These are phyloP conservation scores for Pyxicephalus adspersus DNA, from an alignment of 2,113 vertebrate species.

Conservation along the genomic window DNA sequence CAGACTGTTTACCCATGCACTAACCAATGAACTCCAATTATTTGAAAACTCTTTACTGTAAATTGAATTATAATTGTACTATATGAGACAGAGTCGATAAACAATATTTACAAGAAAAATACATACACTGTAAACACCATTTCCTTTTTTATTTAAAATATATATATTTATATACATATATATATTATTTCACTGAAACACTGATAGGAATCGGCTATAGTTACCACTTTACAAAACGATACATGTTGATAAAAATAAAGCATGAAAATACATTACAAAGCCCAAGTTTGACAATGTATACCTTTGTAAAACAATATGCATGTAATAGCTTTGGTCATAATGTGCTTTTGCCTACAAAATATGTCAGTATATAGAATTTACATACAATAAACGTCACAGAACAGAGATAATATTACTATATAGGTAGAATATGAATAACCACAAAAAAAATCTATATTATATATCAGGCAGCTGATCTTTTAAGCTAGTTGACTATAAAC, in stretches of 20 bases:
- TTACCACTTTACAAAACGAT: slow-evolving; percentile 65
- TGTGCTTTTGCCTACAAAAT: background rate
- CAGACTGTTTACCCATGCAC: no score
- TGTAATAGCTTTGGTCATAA: slow-evolving; percentile 24
- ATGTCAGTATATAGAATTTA: slow-evolving; percentile 5
- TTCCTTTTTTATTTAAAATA: slow-evolving; percentile 65
- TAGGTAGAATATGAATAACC: background rate
- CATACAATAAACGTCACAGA: slow-evolving; percentile 24
- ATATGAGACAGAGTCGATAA: no score
- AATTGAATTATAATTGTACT: no score
- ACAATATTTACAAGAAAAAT: background rate
- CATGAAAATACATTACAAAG: slow-evolving; percentile 71
- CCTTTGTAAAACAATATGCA: background rate
- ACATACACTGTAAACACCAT: background rate
- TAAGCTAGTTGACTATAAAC: no score
- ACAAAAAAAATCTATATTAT: background rate
- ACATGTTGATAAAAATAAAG: slow-evolving; percentile 62
- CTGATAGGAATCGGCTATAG: slow-evolving; percentile 68
- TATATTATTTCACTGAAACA: slow-evolving; percentile 61
- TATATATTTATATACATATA: slow-evolving; percentile 60
- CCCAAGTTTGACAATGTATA: background rate
- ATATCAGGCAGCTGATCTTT: background rate
- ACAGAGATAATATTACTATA: background rate
- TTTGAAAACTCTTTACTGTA: no score
- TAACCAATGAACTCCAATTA: no score